Percentiles rank a stretch among this genome's conserved stretches.
phyloP scores from a whole-genome alignment of 2,113 vertebrate genomes.

The Leucosticte australis region DNA sequence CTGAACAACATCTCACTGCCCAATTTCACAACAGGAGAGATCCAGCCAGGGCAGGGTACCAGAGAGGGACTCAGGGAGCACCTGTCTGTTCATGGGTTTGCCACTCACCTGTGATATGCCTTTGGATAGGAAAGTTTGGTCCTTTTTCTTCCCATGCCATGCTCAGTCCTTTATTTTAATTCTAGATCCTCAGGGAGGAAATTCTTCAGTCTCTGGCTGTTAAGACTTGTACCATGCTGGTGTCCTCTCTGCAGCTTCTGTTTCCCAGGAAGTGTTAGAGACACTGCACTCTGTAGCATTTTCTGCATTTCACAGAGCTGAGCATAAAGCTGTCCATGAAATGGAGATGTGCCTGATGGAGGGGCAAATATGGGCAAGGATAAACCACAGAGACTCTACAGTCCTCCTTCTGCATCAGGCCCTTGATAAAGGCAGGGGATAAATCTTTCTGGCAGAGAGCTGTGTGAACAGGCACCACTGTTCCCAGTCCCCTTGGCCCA shows the following conservation, averaged over 20 bases:
- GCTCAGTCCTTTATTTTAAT: background rate
- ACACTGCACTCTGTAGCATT: background rate
- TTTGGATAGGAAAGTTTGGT: background rate
- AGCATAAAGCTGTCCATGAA: background rate
- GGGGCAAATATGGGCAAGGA: background rate
- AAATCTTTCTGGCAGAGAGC: background rate
- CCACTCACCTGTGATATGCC: background rate
- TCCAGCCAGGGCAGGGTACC: background rate
- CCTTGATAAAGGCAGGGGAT: background rate
- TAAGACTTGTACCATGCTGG: background rate
- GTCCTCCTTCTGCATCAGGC: background rate
- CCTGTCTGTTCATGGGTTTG: background rate
- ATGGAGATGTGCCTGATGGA: background rate
- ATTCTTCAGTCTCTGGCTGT: background rate
- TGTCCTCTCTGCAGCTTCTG: background rate
- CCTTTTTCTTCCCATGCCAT: background rate
- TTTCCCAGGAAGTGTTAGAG: background rate
- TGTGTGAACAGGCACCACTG: background rate
- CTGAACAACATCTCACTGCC: background rate
- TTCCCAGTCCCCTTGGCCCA: background rate
- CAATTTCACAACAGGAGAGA: background rate
- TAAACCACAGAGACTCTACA: background rate
- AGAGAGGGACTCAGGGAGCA: background rate
- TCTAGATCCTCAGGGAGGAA: constrained; percentile 10
- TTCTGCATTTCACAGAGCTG: background rate